Evolutionary conservation across 30 jellyfish, hydroid and myxozoan species (phyloP).

Genomic region (Nemopilema nomurai): DNA sequence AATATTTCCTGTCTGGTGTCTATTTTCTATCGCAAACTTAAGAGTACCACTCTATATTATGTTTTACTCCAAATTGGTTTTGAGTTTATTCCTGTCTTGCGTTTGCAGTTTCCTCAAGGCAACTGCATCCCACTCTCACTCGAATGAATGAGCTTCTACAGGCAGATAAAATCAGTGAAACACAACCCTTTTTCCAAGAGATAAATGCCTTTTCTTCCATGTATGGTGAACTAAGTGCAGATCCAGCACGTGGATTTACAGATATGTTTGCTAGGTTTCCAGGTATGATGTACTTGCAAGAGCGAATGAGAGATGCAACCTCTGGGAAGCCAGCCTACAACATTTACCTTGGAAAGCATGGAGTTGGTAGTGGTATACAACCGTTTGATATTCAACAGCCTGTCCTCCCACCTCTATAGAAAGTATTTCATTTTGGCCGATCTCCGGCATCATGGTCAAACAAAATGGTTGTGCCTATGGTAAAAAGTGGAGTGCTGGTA

Average conservation of each 20-base stretch:
- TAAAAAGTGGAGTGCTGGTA: conserved; percentile 10
- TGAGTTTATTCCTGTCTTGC: not conserved
- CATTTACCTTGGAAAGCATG: conserved; percentile 4
- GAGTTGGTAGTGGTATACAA: conserved; percentile 6
- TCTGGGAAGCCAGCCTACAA: conserved; percentile 23
- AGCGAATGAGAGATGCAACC: not conserved
- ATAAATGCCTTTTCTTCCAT: conserved; percentile 3
- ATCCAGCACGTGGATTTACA: not conserved
- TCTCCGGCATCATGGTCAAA: conserved; percentile 8
- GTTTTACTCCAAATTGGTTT: not conserved
- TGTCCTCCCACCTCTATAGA: not conserved
- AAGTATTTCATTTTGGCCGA: not conserved
- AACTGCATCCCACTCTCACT: not conserved
- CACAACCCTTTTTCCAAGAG: conserved; percentile 15
- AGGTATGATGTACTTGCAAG: not conserved
- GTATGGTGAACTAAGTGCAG: not conserved
- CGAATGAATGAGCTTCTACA: not conserved
- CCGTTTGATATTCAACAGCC: not conserved
- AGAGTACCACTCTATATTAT: not conserved
- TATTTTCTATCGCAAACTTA: not conserved
- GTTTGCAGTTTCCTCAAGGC: not conserved
- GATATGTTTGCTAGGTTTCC: conserved; percentile 6
- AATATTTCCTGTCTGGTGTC: not conserved
- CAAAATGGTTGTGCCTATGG: not conserved
- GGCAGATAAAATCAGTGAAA: not conserved